Evolutionary conservation across 2,113 vertebrate genomes (phyloP).

Genomic region (Corythornis cristatus): DNA sequence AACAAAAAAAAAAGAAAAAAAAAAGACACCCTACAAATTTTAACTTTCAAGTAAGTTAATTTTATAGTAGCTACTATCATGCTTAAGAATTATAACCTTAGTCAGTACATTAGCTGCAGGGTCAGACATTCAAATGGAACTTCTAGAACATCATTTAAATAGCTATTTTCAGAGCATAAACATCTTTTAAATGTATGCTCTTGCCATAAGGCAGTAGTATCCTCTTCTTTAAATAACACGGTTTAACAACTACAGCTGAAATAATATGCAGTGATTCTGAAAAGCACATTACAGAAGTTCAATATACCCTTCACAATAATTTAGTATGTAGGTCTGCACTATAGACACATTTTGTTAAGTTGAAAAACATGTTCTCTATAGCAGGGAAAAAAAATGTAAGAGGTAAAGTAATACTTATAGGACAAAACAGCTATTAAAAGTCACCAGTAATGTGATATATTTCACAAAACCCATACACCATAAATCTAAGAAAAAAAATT

Average conservation of each 20-base stretch:
- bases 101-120: neutral
- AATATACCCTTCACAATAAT: neutral
- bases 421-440: neutral
- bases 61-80: neutral
- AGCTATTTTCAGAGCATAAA: slow-evolving; percentile 5
- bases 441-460: neutral
- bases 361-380: neutral
- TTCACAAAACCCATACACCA: neutral
- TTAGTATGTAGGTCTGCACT: neutral
- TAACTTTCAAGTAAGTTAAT: neutral
- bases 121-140: neutral
- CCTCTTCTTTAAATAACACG: neutral
- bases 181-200: neutral
- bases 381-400: neutral
- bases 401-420: neutral
- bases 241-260: slow-evolving; percentile 6
- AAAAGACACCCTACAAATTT: neutral
- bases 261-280: neutral
- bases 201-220: neutral
- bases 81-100: neutral
- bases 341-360: neutral
- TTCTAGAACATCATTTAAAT: neutral
- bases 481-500: neutral
- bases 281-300: neutral
- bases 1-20: too few species aligned